Evolutionary conservation across 2,797 vertebrate species (phyloP).

Genomic region (Gymnopithys bicolor): DNA sequence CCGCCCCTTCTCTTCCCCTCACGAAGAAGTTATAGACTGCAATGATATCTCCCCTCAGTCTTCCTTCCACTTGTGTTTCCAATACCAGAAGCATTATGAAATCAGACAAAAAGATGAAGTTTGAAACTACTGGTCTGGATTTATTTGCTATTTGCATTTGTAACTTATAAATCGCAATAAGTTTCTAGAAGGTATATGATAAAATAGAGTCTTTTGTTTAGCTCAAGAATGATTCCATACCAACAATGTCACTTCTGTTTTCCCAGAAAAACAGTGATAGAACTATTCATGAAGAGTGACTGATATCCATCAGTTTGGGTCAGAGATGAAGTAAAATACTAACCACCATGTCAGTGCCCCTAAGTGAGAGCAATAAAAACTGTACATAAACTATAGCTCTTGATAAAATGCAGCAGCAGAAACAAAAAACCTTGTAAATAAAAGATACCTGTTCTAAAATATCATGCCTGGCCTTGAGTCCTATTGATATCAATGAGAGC

Average conservation of each 20-base stretch:
- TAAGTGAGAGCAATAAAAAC: background rate
- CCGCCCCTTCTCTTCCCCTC: background rate
- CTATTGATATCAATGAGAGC: background rate
- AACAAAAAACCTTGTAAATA: background rate
- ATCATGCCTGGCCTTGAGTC: background rate
- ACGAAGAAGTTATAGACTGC: background rate
- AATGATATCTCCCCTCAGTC: background rate
- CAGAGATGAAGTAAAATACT: background rate
- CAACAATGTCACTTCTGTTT: background rate
- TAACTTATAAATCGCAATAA: background rate
- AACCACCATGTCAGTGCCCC: background rate
- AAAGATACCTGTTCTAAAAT: background rate
- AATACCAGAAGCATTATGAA: background rate
- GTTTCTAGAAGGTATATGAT: background rate
- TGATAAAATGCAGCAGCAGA: background rate
- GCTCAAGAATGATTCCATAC: background rate
- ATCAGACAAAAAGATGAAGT: background rate
- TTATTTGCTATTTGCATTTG: background rate
- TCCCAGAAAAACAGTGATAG: background rate
- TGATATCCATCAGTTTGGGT: accelerated
- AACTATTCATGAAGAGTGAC: background rate
- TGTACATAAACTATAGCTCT: background rate
- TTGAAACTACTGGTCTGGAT: background rate
- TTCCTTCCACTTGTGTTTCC: background rate
- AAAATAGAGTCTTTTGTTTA: background rate